Evolutionary conservation across 2,113 vertebrate genomes (phyloP).

Genomic region (Lophura nycthemera): DNA sequence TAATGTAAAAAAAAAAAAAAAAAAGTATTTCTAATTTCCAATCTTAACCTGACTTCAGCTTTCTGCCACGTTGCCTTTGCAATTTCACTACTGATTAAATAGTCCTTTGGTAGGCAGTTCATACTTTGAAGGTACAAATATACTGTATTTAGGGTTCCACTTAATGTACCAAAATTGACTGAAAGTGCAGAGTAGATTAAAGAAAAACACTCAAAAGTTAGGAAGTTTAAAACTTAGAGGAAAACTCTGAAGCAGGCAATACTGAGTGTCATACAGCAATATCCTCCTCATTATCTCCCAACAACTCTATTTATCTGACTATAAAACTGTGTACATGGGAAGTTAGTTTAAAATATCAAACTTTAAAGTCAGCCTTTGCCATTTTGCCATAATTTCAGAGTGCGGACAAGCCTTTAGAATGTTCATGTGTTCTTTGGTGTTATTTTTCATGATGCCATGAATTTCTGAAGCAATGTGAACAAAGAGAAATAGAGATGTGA

Average conservation of each 20-base stretch:
- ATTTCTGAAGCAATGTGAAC: not conserved
- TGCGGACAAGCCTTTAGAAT: not conserved
- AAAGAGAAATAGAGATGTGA: not conserved
- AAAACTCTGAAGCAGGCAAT: not conserved
- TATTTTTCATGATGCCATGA: not conserved
- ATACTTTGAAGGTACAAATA: not conserved
- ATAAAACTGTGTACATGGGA: not conserved
- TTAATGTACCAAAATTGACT: not conserved
- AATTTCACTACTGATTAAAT: not conserved
- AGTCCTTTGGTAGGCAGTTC: not conserved
- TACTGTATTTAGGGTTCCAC: not conserved
- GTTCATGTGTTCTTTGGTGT: not conserved
- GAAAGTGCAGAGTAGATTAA: not conserved
- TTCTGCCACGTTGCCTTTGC: not conserved
- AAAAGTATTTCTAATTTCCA: not conserved
- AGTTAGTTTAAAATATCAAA: not conserved
- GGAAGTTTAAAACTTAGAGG: not conserved
- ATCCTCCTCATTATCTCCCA: accelerated
- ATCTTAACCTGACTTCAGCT: not conserved
- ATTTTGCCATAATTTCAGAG: not conserved
- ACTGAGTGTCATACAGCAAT: not conserved
- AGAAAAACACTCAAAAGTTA: not conserved
- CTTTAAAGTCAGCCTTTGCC: not conserved
- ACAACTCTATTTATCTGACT: not conserved
- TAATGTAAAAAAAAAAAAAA: not conserved